Evolutionary conservation across 2,113 vertebrate species (phyloP).

Genomic region (Nasalis larvatus): DNA sequence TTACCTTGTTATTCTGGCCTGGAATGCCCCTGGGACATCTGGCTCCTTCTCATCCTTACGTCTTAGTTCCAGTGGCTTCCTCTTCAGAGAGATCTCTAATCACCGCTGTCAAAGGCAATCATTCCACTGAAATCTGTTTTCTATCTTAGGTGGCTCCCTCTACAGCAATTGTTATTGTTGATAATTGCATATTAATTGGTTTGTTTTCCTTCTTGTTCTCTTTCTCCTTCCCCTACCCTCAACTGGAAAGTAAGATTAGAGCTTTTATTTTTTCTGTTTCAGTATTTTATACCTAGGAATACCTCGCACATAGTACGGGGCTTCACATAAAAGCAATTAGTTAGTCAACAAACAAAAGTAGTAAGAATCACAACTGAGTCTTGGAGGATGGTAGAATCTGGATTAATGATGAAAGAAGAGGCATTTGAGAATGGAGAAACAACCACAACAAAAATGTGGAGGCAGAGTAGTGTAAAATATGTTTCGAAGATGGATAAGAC

Average conservation of each 20-base stretch:
- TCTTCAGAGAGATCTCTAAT: neutral
- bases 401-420: neutral
- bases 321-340: neutral
- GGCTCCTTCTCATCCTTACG: neutral
- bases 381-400: neutral
- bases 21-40: neutral
- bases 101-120: neutral
- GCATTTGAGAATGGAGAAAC: neutral
- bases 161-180: neutral
- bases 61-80: neutral
- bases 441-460: neutral
- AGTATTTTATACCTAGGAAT: neutral
- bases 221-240: neutral
- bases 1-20: neutral
- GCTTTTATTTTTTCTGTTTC: too few relatives aligned
- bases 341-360: neutral
- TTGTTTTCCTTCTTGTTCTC: neutral
- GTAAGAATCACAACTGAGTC: neutral
- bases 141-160: neutral
- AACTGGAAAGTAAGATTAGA: neutral
- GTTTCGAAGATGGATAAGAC: neutral
- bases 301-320: neutral
- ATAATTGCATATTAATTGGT: neutral
- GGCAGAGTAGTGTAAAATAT: neutral
- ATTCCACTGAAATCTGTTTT: neutral